These are phyloP conservation scores for Rousettus leschenaultii DNA, from an alignment of 2,113 vertebrate genomes.

Conservation along the genomic window DNA sequence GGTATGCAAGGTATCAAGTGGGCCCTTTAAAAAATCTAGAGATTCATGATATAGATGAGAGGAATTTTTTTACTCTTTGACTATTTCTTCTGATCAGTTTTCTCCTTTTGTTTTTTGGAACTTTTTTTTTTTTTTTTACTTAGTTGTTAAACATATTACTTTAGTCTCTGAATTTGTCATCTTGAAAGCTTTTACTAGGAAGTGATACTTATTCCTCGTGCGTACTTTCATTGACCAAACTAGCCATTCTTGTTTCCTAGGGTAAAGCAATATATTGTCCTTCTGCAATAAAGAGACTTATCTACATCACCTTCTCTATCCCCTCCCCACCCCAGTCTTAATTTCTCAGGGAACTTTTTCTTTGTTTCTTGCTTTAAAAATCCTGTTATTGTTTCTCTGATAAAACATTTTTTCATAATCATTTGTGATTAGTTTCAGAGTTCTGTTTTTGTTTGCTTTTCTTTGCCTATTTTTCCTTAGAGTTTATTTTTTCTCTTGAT, in stretches of 20 bases:
- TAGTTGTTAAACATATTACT: neutral
- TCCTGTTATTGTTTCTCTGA: neutral
- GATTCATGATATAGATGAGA: neutral
- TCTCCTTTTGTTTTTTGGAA: neutral
- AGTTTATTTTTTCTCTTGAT: neutral
- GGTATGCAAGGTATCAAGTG: neutral
- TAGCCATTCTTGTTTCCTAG: neutral
- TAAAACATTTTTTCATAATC: neutral
- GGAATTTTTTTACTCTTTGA: neutral
- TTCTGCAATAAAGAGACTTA: neutral
- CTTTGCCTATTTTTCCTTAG: neutral
- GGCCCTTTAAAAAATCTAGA: neutral
- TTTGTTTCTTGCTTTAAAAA: neutral
- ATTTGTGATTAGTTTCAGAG: neutral
- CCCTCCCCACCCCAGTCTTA: neutral
- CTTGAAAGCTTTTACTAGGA: neutral
- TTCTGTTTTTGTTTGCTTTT: neutral
- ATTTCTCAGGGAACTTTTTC: neutral
- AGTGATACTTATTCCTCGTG: neutral
- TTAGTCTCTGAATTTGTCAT: neutral
- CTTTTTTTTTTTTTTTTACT: neutral
- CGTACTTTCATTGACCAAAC: neutral
- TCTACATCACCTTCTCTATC: neutral
- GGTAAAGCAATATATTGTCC: neutral
- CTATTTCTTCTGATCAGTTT: neutral